Conservation (phyloP, 2,113 vertebrate genomes). For the Perca fluviatilis region DNA sequence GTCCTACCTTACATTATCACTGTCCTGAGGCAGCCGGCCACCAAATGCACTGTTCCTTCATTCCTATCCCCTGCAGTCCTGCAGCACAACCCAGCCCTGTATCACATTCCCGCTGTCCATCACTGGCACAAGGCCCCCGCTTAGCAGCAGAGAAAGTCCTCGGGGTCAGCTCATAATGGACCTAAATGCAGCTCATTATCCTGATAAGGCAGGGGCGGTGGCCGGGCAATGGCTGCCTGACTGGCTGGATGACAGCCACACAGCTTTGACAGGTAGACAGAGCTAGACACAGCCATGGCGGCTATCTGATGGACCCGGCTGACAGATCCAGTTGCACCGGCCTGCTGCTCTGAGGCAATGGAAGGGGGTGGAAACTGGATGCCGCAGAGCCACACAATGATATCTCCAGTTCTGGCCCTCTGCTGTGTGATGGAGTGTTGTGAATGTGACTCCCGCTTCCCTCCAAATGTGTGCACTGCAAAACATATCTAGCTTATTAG, state of each 20-base stretch:
- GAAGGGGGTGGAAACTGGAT: constrained; percentile 75
- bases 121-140: constrained; percentile 75
- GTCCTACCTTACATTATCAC: background rate
- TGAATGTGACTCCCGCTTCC: constrained; percentile 42
- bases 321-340: constrained; percentile 78
- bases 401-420: constrained; percentile 59
- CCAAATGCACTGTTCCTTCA: constrained; percentile 24
- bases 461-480: constrained; percentile 29
- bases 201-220: constrained; percentile 79
- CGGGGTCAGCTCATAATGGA: constrained; percentile 79
- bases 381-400: constrained; percentile 69
- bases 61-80: constrained; percentile 32
- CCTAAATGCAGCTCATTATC: constrained; percentile 83
- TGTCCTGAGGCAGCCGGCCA: constrained; percentile 22
- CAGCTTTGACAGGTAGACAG: constrained; percentile 75
- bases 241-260: constrained; percentile 78
- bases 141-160: constrained; percentile 81
- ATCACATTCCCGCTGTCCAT: constrained; percentile 80
- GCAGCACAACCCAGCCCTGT: constrained; percentile 27
- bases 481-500: constrained; percentile 20
- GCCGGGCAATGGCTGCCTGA: constrained; percentile 70
- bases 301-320: constrained; percentile 78
- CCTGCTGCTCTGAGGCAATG: constrained; percentile 65
- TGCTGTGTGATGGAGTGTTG: constrained; percentile 56
- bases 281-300: constrained; percentile 56